These are phyloP conservation scores for Thymelicus sylvestris DNA, from an alignment of 2,888 invertebrate species.

Conservation along the genomic window DNA sequence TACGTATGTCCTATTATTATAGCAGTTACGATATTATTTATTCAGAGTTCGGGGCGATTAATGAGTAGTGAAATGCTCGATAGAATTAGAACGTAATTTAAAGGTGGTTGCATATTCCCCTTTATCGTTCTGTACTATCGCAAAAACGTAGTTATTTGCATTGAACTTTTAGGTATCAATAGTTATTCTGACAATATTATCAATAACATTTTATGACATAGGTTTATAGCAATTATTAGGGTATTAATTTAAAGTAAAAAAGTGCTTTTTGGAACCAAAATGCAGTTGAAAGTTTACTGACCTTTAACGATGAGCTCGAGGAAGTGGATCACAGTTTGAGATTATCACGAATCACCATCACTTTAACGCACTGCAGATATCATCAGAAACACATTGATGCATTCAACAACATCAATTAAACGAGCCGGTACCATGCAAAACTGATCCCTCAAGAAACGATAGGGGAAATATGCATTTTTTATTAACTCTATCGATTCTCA, in stretches of 20 bases:
- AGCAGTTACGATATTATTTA: slow-evolving; percentile 47
- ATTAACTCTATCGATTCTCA: slow-evolving; percentile 79
- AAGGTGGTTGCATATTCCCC: background rate
- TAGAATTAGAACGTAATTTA: slow-evolving; percentile 15
- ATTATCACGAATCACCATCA: slow-evolving; percentile 53
- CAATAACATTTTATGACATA: no score
- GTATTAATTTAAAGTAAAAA: no score
- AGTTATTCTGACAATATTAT: no score
- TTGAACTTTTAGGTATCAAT: background rate
- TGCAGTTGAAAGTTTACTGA: slow-evolving; percentile 62
- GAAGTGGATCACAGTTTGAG: slow-evolving; percentile 39
- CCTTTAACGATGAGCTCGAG: slow-evolving; percentile 54
- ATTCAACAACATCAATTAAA: slow-evolving; percentile 45
- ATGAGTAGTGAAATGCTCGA: slow-evolving; percentile 43
- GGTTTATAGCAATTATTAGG: no score
- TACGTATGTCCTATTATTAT: slow-evolving; percentile 45
- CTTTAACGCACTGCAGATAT: slow-evolving; percentile 55
- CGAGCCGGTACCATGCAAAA: slow-evolving; percentile 62
- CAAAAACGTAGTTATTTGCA: slow-evolving; percentile 3
- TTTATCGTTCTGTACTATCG: background rate
- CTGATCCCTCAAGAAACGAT: slow-evolving; percentile 73
- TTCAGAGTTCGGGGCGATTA: slow-evolving; percentile 48
- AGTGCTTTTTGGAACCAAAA: background rate
- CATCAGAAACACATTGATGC: slow-evolving; percentile 38
- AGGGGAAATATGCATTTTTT: slow-evolving; percentile 82